phyloP scores from a whole-genome alignment of 2,113 vertebrate genomes.

The Elanoides forficatus region DNA sequence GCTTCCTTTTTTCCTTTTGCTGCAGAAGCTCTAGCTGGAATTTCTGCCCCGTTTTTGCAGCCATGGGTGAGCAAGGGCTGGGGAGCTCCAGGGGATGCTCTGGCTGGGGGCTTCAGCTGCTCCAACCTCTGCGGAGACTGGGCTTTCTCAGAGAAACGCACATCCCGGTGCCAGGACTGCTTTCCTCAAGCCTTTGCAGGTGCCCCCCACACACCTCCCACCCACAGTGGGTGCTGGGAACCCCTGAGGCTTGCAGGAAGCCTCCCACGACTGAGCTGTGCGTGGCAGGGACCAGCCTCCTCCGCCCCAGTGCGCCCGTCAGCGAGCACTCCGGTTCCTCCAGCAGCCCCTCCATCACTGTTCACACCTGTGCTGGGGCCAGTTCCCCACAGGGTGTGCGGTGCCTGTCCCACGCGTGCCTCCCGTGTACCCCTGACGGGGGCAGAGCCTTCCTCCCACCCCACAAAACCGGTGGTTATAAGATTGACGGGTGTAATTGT shows the following conservation, averaged over 20 bases:
- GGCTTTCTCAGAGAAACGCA: not conserved
- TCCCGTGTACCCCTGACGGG: too few relatives aligned
- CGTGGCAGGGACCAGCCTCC: not conserved
- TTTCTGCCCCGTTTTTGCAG: not conserved
- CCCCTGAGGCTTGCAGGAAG: not conserved
- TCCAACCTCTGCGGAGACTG: not conserved
- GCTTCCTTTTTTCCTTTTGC: too few relatives aligned
- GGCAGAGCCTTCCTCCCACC: not conserved
- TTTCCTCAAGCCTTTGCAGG: not conserved
- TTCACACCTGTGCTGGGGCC: not conserved
- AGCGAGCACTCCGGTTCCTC: not conserved
- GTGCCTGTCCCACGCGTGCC: not conserved
- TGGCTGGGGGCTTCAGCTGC: not conserved
- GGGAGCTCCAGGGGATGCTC: not conserved
- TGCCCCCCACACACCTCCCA: not conserved
- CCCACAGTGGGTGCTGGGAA: not conserved
- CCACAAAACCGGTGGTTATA: not conserved
- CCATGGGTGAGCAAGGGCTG: accelerated
- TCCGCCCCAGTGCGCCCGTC: accelerated
- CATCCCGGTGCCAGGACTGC: not conserved
- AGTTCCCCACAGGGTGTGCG: accelerated
- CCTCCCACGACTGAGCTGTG: not conserved
- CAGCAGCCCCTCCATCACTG: not conserved
- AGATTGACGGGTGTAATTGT: too few relatives aligned
- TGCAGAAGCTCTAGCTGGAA: accelerated